Evolutionary conservation across 2,888 invertebrate species (phyloP), one percentile per base, ranked within the genome.

Genomic region (Palloptera scutellata): DNA sequence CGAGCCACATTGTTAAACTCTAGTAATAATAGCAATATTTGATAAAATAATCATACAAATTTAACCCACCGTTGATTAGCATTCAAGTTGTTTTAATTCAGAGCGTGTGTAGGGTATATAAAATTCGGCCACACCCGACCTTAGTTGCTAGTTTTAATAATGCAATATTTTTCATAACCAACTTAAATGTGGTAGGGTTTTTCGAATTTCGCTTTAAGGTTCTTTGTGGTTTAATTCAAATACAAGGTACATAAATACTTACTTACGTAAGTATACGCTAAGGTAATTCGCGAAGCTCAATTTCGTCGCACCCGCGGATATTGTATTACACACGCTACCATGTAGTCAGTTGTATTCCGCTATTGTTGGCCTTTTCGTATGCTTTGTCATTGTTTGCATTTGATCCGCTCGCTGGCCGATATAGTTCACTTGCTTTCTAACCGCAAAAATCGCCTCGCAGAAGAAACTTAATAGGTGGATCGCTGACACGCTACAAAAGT

Each of bases 401-500:
- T 17, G 17, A 15, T 53, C 12, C 11, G 12, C 12, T 48, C 53
- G 53, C 15, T 30, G 30, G 30, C 53, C 64, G 68, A 65, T 61
- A 61, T 64, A 68, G 64, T 64, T 68, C 68, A 68, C 64, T 68
- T 64, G 68, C 68, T 61, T 13, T 43, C 57, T 61, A 65, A 68
- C 68, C 68, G 68, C 68, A 68, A 65, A 48, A 65, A 68, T 68
- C 61, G 68, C 64, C 68, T 55, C 58, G 51, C 68, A 61, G 61
- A 65, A 57, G 67, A 64, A 68, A 68, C 48, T 59, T 64, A 68
- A 68, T 68, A 64, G 64, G 60, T 64, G 68, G 48, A 61, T 64
- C 68, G 68, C 64, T 65, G 62, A 68, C 68, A 68, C 68, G 64
- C 68, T 61, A 68, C 68, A 64, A 58, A 61, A 65, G 63, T 64